Conservation (phyloP, 2,797 vertebrate genomes). For the Tachyglossus aculeatus region DNA sequence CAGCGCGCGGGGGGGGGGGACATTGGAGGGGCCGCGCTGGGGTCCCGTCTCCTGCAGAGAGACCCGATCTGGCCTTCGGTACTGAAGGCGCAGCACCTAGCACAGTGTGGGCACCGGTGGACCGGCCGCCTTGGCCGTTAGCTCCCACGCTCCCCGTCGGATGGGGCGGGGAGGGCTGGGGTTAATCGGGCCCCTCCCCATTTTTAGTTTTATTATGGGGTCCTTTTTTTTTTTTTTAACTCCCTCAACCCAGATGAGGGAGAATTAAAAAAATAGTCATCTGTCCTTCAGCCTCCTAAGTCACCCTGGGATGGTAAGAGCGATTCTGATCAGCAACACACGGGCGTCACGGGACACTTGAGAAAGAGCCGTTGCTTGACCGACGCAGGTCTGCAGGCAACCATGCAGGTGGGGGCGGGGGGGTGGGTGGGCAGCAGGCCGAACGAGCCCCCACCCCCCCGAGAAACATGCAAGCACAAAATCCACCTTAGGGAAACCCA, state of each 20-base stretch:
- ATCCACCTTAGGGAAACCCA: conserved; percentile 28
- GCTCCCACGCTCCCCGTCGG: conserved; percentile 1
- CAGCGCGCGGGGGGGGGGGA: background rate
- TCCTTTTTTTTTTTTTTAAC: too few relatives aligned
- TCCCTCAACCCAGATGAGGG: too few relatives aligned
- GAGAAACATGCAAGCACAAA: conserved; percentile 62
- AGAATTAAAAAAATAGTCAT: too few relatives aligned
- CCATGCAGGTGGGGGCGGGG: conserved; percentile 65
- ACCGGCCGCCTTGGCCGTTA: background rate
- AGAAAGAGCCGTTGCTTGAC: conserved; percentile 40
- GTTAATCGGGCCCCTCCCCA: too few relatives aligned
- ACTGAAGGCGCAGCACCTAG: conserved; percentile 14
- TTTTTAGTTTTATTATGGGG: too few relatives aligned
- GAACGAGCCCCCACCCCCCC: conserved; percentile 49
- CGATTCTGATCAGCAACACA: conserved; percentile 37
- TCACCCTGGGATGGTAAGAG: conserved; percentile 35
- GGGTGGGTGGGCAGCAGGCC: conserved; percentile 38
- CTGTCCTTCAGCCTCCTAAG: conserved; percentile 7
- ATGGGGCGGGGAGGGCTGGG: conserved; percentile 16
- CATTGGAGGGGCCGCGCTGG: background rate
- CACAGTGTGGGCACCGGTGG: background rate
- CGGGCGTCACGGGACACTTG: conserved; percentile 54
- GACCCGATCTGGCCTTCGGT: conserved; percentile 23
- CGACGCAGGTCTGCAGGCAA: conserved; percentile 53
- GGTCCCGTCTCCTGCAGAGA: conserved; percentile 5